Base-by-base conservation (phyloP, 2,113 vertebrate genomes). In the Chlamydotis undulata region DNA sequence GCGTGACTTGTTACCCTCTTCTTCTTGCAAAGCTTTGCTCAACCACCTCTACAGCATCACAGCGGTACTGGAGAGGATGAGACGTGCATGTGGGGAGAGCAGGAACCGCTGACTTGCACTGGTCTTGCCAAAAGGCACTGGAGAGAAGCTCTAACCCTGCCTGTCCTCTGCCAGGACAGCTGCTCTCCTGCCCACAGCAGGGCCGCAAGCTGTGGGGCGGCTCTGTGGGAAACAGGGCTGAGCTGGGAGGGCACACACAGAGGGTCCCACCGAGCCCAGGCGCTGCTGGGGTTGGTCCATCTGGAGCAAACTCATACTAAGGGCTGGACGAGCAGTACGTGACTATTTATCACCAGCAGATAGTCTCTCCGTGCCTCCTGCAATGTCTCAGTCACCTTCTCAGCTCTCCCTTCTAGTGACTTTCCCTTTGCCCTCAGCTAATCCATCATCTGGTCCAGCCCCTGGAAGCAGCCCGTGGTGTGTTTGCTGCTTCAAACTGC, bases 301-400 rank as follows among this genome's bases (percentile, higher is more conserved):
- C 47, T 41, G 33, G 24, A 68, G 8, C 5, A 45, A 35, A 28
- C 5, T 25, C 64, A 3, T 10, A 19, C 29, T 29, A 37, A 67
- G 52, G 28, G 14, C 15, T 71, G 37, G 24, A 14, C 0, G 1
- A 60, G 25, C 45, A 55, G 50, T 19, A 28, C 7, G 0, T 6
- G 8, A 53, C 39, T 39, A 6, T 87, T 91, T 75, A 64, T 28
- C 77, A 81, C 37, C 37, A 67, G 76, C 37, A 68, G 52, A 65
- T 47, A 9, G 17, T 77, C 7, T 35, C 53, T 33, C 61, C 21
- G 45, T 68, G 61, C 57, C 83, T 93, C 49, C 53, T 76, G 56
- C 76, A 82, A 8, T 55, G 91, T 78, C 94, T 90, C 68, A 33
- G 91, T 93, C 93, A 93, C 95, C 89, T 94, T 84, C 93, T 50